phyloP scores from a whole-genome alignment of 2,888 invertebrate genomes.

The Hydropsyche betteni region DNA sequence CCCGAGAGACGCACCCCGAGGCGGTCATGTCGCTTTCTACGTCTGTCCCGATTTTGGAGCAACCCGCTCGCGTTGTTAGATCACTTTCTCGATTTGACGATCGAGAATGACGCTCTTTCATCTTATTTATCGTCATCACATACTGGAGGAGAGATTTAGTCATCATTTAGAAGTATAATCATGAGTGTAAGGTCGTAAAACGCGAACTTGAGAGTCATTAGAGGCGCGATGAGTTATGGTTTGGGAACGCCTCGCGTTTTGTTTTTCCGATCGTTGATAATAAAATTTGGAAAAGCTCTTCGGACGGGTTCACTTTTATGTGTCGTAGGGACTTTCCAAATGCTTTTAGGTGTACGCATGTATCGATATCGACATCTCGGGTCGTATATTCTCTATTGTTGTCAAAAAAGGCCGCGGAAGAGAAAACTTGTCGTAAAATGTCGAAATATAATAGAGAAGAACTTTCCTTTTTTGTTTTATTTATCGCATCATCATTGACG shows the following conservation, averaged over 20 bases:
- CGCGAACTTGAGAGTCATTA: slow-evolving; percentile 14
- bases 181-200: background rate
- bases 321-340: too few species aligned
- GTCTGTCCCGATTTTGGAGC: slow-evolving; percentile 49
- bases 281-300: background rate
- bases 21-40: slow-evolving; percentile 48
- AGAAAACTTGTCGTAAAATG: background rate
- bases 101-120: too few species aligned
- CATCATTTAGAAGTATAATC: background rate
- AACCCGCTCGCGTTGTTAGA: slow-evolving; percentile 40
- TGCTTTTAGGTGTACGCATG: background rate
- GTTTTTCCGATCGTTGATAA: too few species aligned
- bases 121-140: too few species aligned
- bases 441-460: slow-evolving; percentile 1
- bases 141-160: too few species aligned
- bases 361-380: background rate
- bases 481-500: too few species aligned
- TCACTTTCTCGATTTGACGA: slow-evolving; percentile 50
- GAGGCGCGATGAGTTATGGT: background rate
- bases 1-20: slow-evolving; percentile 34
- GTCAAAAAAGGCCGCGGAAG: slow-evolving; percentile 7
- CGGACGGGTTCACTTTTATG: background rate
- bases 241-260: too few species aligned
- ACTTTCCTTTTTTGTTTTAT: slow-evolving; percentile 10
- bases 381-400: slow-evolving; percentile 10